Percentiles rank a stretch among this genome's conserved stretches.
phyloP scores from a whole-genome alignment of 1,140 invertebrate species.

The Drosophila funebris region DNA sequence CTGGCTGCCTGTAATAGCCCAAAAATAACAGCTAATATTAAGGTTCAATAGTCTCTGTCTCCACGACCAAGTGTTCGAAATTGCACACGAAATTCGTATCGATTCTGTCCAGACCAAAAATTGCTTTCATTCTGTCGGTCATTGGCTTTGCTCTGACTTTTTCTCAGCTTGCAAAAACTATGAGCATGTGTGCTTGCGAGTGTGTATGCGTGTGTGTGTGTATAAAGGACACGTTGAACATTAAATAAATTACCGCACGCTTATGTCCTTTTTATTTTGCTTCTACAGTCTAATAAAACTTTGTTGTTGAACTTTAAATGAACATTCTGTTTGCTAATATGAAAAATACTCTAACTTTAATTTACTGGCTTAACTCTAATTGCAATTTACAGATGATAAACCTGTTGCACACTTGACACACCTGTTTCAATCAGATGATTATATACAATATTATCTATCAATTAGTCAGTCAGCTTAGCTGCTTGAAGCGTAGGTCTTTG shows the following conservation, averaged over 20 bases:
- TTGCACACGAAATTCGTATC: conserved; percentile 41
- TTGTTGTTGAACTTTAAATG: conserved; percentile 16
- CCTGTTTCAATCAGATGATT: neutral
- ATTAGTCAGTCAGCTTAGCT: neutral
- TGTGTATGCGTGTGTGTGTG: conserved; percentile 4
- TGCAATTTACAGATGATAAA: neutral
- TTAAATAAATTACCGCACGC: conserved; percentile 27
- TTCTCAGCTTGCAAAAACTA: conserved; percentile 3
- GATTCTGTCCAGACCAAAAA: conserved; percentile 34
- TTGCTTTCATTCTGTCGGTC: conserved; percentile 27
- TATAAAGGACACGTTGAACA: conserved; percentile 23
- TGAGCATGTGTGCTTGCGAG: neutral
- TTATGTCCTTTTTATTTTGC: conserved; percentile 3
- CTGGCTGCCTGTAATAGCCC: conserved; percentile 2
- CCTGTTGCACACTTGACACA: conserved; percentile 3
- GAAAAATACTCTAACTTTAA: neutral
- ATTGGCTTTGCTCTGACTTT: conserved; percentile 42
- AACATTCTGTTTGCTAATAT: neutral
- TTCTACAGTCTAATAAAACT: conserved; percentile 14
- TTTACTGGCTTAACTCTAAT: neutral
- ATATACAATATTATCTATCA: neutral
- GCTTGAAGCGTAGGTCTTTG: neutral
- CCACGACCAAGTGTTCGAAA: conserved; percentile 14
- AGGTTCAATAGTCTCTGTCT: conserved; percentile 38
- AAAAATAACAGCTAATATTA: conserved; percentile 4